phyloP scores from a whole-genome alignment of 2,888 invertebrate genomes.

The Hesperia comma region DNA sequence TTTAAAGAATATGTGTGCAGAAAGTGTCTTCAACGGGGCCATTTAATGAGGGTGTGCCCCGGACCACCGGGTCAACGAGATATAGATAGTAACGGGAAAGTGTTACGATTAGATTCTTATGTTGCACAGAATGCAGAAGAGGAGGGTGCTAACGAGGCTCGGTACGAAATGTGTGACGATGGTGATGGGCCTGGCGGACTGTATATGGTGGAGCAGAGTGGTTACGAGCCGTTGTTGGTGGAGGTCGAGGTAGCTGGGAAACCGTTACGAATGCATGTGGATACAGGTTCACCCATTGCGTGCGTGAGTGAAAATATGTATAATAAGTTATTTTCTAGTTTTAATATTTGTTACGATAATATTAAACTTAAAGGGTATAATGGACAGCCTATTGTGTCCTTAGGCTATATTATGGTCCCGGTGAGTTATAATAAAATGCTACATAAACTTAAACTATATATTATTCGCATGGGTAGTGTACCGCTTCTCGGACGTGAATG shows the following conservation, averaged over 20 bases:
- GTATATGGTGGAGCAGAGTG: neutral
- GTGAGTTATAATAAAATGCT: neutral
- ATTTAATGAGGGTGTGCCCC: no score
- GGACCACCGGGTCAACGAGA: no score
- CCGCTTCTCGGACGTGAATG: slow-evolving; percentile 13
- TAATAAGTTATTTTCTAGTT: neutral
- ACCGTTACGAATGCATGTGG: slow-evolving; percentile 7
- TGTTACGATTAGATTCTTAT: neutral
- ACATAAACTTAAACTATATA: slow-evolving; percentile 5
- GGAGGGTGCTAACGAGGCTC: neutral
- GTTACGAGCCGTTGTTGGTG: neutral
- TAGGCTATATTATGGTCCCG: neutral
- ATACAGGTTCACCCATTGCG: slow-evolving; percentile 3
- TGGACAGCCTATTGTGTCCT: neutral
- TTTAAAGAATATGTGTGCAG: no score
- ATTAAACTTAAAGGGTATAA: slow-evolving; percentile 7
- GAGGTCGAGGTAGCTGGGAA: neutral
- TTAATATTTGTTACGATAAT: neutral
- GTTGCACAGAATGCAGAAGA: neutral
- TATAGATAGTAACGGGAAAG: neutral
- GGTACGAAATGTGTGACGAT: neutral
- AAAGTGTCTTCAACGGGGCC: no score
- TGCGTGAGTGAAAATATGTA: slow-evolving; percentile 12
- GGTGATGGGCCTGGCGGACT: slow-evolving; percentile 4
- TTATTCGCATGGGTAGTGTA: neutral